Conservation (phyloP, 2,797 vertebrate species). For the Chiloscyllium punctatum region DNA sequence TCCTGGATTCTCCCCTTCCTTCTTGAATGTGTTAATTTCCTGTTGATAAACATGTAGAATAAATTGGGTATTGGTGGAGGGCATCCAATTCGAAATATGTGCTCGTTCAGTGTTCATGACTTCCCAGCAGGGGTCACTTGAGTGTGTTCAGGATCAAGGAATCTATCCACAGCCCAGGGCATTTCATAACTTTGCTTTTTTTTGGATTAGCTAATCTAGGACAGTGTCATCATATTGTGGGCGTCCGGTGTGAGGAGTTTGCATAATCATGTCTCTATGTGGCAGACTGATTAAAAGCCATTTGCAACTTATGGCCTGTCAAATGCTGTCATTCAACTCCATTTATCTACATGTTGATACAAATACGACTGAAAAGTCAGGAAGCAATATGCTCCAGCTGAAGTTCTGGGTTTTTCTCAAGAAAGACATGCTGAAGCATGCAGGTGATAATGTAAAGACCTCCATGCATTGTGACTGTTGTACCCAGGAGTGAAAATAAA, state of each 20-base stretch:
- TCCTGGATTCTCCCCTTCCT: not conserved
- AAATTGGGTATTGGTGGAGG: not conserved
- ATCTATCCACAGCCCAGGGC: not conserved
- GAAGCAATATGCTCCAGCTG: slow-evolving; percentile 24
- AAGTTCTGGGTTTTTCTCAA: not conserved
- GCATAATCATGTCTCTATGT: not conserved
- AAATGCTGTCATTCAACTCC: not conserved
- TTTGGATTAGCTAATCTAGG: not conserved
- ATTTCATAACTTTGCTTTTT: not conserved
- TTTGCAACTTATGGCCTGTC: slow-evolving; percentile 3
- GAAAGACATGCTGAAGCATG: not conserved
- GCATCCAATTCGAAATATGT: no score
- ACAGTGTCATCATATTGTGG: not conserved
- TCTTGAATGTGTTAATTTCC: not conserved
- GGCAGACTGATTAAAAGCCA: not conserved
- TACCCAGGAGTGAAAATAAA: slow-evolving; percentile 22
- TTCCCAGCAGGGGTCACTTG: not conserved
- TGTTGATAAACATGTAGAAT: not conserved
- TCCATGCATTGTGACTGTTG: not conserved
- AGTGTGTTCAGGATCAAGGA: no score
- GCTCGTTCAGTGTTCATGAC: not conserved
- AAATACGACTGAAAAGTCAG: slow-evolving; percentile 26
- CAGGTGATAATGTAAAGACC: not conserved
- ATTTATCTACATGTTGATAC: slow-evolving; percentile 14
- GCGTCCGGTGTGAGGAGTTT: no score